These are phyloP conservation scores for Enchytraeus crypticus DNA, from an alignment of 2,888 invertebrate species.

Conservation along the genomic window DNA sequence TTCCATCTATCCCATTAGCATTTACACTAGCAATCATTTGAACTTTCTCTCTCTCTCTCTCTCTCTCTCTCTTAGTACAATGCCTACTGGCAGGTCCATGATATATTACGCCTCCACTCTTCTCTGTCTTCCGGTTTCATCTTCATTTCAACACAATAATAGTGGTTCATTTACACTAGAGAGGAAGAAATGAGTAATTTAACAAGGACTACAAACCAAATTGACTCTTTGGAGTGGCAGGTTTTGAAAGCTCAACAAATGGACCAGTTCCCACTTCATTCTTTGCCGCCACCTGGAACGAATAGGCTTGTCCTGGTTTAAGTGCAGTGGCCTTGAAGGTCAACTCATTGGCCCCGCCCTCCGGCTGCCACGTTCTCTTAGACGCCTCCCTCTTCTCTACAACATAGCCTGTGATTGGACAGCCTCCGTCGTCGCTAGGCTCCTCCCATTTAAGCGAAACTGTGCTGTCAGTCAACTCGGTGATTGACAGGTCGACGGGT, in stretches of 20 bases:
- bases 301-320: constrained; percentile 19
- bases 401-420: constrained; percentile 30
- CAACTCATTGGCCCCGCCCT: constrained; percentile 13
- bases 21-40: too few relatives aligned
- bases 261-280: constrained; percentile 66
- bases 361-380: constrained; percentile 63
- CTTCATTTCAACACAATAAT: too few relatives aligned
- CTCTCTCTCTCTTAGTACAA: too few relatives aligned
- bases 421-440: constrained; percentile 26
- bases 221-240: constrained; percentile 32
- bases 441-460: constrained; percentile 70
- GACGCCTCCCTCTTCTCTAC: constrained; percentile 55
- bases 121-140: too few relatives aligned
- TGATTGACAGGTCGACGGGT: constrained; percentile 57
- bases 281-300: constrained; percentile 24
- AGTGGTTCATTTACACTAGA: too few relatives aligned
- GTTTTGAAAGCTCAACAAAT: constrained; percentile 36
- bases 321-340: constrained; percentile 11
- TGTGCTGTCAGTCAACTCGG: constrained; percentile 59
- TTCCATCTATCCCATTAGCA: too few relatives aligned
- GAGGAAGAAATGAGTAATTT: too few relatives aligned
- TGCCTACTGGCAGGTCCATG: too few relatives aligned
- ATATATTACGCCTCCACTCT: too few relatives aligned
- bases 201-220: constrained; percentile 13
- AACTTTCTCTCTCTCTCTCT: too few relatives aligned